phyloP scores from a whole-genome alignment of 2,113 vertebrate species.

The Melanerpes formicivorus region DNA sequence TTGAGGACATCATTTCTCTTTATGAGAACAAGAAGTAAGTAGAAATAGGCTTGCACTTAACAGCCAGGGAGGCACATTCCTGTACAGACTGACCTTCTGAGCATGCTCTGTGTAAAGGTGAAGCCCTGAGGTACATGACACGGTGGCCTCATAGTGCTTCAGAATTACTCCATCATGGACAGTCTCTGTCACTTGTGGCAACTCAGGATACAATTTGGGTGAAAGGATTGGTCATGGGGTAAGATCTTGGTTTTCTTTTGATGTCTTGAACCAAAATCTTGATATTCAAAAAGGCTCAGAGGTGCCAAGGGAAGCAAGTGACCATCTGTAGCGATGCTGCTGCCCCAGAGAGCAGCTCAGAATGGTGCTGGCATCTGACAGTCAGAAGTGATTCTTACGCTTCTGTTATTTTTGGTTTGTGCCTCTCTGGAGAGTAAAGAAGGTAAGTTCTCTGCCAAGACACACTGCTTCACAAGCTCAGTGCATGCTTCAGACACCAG shows the following conservation, averaged over 20 bases:
- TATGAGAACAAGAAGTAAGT: conserved; percentile 99
- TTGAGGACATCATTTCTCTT: conserved; percentile 98
- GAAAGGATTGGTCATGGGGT: not conserved
- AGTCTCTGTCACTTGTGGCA: not conserved
- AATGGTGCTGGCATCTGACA: not conserved
- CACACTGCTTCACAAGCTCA: not conserved
- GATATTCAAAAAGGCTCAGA: not conserved
- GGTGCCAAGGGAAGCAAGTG: not conserved
- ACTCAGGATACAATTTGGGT: not conserved
- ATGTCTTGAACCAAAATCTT: not conserved
- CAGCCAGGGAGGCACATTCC: conserved; percentile 72
- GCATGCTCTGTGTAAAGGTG: not conserved
- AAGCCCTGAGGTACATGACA: not conserved
- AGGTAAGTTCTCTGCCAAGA: conserved; percentile 71
- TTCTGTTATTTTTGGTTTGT: conserved; percentile 68
- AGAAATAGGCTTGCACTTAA: conserved; percentile 34
- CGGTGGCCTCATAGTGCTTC: not conserved
- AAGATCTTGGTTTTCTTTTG: not conserved
- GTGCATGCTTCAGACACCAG: conserved; percentile 54
- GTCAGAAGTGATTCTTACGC: conserved; percentile 39
- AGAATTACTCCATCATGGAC: not conserved
- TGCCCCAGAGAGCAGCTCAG: conserved; percentile 26
- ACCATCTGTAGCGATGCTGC: not conserved
- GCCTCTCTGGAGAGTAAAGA: conserved; percentile 78
- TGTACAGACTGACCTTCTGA: conserved; percentile 22